Percentiles rank a stretch among this genome's conserved stretches.
Conservation (phyloP, 2,888 invertebrate genomes). For the Penaeus monodon region DNA sequence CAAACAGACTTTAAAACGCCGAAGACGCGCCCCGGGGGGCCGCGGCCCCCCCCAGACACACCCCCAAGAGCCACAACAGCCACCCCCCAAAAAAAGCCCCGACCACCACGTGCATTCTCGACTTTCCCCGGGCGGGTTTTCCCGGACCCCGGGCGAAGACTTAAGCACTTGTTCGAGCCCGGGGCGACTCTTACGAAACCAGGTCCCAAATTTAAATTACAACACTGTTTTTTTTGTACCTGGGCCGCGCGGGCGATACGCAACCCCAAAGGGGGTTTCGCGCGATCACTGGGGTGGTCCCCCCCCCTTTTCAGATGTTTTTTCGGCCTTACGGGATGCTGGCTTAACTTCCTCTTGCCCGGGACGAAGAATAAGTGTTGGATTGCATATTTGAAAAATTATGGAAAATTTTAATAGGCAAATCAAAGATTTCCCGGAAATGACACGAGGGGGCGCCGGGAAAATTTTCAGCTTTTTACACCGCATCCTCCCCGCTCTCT, state of each 20-base stretch:
- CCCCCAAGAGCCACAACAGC: too few species aligned
- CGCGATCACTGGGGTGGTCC: neutral
- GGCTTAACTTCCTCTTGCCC: conserved; percentile 8
- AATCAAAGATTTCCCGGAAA: conserved; percentile 27
- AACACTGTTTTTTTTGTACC: conserved; percentile 45
- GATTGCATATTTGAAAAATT: conserved; percentile 43
- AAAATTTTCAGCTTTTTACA: conserved; percentile 26
- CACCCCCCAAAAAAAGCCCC: too few species aligned
- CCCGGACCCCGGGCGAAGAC: neutral
- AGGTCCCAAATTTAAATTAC: conserved; percentile 52
- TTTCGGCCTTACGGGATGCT: neutral
- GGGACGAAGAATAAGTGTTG: conserved; percentile 11
- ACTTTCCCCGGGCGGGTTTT: neutral
- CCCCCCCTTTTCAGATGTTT: neutral
- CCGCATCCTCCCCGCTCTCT: too few species aligned
- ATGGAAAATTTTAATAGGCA: conserved; percentile 14
- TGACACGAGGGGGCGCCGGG: conserved; percentile 17
- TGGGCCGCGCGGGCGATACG: conserved; percentile 17
- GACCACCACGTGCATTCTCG: neutral
- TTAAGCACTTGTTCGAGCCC: conserved; percentile 47
- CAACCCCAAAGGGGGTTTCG: conserved; percentile 15
- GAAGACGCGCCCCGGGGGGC: too few species aligned
- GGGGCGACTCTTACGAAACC: conserved; percentile 51
- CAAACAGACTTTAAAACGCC: too few species aligned
- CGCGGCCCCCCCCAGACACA: too few species aligned